These are phyloP conservation scores for Cyclargus thomasi DNA, from an alignment of 1,140 invertebrate species.

Conservation along the genomic window DNA sequence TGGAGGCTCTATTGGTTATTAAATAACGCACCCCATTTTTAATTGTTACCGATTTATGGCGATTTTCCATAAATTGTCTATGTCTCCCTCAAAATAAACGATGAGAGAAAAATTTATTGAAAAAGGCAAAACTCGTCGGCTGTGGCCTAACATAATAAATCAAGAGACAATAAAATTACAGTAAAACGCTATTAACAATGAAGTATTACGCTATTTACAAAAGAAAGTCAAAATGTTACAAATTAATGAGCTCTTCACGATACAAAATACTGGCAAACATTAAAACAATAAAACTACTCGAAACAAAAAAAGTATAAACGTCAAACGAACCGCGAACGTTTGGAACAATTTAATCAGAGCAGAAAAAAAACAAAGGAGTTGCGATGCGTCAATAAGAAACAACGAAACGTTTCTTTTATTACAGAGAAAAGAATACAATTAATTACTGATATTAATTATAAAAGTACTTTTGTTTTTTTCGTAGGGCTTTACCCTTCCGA, in stretches of 20 bases:
- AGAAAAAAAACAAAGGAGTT: constrained; percentile 43
- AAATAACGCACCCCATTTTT: constrained; percentile 63
- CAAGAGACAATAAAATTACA: too few relatives aligned
- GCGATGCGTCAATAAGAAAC: constrained; percentile 39
- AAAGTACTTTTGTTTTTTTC: constrained; percentile 50
- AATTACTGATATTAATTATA: constrained; percentile 66
- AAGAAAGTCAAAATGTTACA: neutral
- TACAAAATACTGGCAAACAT: constrained; percentile 19
- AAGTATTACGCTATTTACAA: neutral
- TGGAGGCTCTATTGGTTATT: constrained; percentile 62
- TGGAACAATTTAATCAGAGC: constrained; percentile 43
- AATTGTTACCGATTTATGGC: constrained; percentile 47
- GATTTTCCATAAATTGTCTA: neutral
- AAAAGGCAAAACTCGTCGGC: neutral
- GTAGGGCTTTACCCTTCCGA: constrained; percentile 28
- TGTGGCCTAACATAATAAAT: neutral
- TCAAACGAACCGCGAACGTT: constrained; percentile 36
- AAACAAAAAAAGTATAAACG: constrained; percentile 30
- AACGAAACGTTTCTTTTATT: constrained; percentile 42
- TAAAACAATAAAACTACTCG: constrained; percentile 23
- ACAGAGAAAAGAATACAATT: constrained; percentile 55
- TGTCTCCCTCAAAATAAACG: neutral
- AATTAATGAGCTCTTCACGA: constrained; percentile 10
- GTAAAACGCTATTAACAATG: neutral
- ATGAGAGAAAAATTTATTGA: neutral